Evolutionary conservation across 1,140 invertebrate species (phyloP), one percentile per base, ranked within the genome.

Genomic region (Rhagoletis zephyria): DNA sequence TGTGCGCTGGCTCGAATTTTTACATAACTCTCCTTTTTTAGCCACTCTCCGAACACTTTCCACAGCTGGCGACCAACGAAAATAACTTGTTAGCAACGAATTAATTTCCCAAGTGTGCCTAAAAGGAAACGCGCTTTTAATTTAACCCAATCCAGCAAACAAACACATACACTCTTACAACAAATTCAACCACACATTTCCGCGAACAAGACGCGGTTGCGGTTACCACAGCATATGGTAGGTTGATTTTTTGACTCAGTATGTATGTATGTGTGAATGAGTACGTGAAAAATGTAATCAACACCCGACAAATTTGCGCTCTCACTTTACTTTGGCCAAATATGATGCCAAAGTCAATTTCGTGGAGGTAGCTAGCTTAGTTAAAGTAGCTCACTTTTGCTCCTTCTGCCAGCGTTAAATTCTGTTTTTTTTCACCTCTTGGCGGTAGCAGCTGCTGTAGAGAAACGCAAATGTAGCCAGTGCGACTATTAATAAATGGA

Each of bases 61-160:
- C 48, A 48, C 74, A 74, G 42, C 67, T 56, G 19, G 48, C 48
- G 48, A 81, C 9, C 48, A 56, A 56, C 61, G 16, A 14, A 1
- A 63, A 14, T 16, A 81, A 81, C 45, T 9, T n/a, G 48, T 16
- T 56, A 16, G 5, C 48, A 81, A 81, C 48, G 48, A 81, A 81
- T 81, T 81, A 81, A 81, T 81, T 81, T 81, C 74, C 74, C 74
- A 81, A 81, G 74, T 81, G 74, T 81, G 48, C 74, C 74, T 56
- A 81, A 81, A 56, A 81, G 74, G 74, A 81, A 81, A 81, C 74
- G 51, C 74, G 74, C 74, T 81, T 81, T 81, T 81, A 81, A 81
- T 51, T 81, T 81, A 81, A 81, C 74, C 74, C 74, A 51, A 81
- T 30, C 74, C 74, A 81, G 56, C 48, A 10, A n/a, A 19, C 74